Conservation (phyloP, 2,797 vertebrate species). For the Carcharodon carcharias region DNA sequence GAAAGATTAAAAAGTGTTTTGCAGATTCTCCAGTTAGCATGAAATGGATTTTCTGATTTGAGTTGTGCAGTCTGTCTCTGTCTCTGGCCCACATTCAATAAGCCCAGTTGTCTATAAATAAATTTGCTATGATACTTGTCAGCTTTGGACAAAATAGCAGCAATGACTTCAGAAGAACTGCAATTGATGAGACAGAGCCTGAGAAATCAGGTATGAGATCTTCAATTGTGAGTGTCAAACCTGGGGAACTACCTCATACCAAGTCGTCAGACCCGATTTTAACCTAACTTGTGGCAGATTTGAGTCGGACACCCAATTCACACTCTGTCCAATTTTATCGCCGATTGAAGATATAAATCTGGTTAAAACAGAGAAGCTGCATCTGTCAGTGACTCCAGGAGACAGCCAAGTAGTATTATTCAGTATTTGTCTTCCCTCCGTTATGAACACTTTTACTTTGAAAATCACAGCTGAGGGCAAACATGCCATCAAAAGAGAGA, state of each 20-base stretch:
- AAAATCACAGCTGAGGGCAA: not conserved
- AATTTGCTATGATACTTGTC: not conserved
- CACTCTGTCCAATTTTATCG: not conserved
- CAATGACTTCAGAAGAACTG: not conserved
- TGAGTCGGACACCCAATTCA: not conserved
- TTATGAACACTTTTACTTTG: not conserved
- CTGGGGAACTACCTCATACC: not conserved
- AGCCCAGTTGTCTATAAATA: constrained; percentile 29
- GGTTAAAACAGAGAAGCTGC: not conserved
- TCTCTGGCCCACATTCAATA: constrained; percentile 22
- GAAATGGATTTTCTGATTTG: constrained; percentile 31
- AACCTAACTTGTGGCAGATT: not conserved
- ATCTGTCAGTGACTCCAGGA: not conserved
- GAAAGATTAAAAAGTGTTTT: constrained; percentile 2
- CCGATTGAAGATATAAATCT: not conserved
- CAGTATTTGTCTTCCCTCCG: not conserved
- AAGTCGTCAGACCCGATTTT: not conserved
- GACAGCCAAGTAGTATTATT: not conserved
- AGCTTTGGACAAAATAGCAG: constrained; percentile 1
- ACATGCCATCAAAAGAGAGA: not conserved
- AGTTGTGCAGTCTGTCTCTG: not conserved
- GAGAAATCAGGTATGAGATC: not conserved
- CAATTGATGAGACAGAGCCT: not conserved
- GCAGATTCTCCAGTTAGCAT: constrained; percentile 21
- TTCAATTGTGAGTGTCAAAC: not conserved